These are phyloP conservation scores for Heliocidaris erythrogramma DNA, from an alignment of 35 echinoderm and acorn worm genomes.

Conservation along the genomic window DNA sequence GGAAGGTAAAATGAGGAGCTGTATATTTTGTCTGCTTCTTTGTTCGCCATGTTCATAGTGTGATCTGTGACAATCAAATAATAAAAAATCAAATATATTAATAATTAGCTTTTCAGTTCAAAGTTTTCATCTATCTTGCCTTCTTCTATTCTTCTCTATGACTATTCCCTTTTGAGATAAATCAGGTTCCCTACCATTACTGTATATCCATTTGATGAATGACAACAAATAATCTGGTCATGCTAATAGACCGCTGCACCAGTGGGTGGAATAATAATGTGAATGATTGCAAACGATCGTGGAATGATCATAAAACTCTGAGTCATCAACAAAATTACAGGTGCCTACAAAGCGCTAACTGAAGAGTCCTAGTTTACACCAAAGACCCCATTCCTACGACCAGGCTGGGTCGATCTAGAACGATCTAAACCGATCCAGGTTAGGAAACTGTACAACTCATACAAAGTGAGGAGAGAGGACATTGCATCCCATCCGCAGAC, in stretches of 20 bases:
- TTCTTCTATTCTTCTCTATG: no score
- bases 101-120: no score
- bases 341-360: neutral
- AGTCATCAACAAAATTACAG: neutral
- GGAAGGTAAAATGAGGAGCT: no score
- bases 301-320: slow-evolving; percentile 5
- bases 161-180: no score
- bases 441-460: neutral
- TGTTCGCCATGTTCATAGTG: no score
- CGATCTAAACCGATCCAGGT: neutral
- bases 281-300: neutral
- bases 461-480: no score
- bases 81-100: no score
- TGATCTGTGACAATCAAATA: no score
- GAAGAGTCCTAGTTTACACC: neutral
- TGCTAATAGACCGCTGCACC: neutral
- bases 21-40: no score
- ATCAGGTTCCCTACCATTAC: no score
- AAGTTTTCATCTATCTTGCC: no score
- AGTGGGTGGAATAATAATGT: neutral
- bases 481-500: no score
- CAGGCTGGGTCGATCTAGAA: neutral
- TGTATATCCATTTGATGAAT: neutral
- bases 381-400: neutral
- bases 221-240: neutral